Percentiles rank a stretch among this genome's conserved stretches.
Conservation (phyloP, 2,113 vertebrate genomes). For the Ranitomeya variabilis region DNA sequence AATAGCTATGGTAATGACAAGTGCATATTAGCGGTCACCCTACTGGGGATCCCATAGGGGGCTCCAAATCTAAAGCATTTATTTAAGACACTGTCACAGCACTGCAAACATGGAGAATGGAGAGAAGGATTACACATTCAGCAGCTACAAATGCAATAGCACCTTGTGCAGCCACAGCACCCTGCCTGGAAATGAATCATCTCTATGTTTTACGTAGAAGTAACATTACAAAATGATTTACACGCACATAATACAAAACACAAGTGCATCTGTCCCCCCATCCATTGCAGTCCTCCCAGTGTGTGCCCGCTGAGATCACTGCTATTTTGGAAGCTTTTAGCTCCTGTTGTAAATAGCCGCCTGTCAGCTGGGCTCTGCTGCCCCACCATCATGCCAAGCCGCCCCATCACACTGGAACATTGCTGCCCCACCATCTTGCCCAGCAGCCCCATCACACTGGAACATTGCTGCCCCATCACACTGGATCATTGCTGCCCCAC, state of each 20-base stretch:
- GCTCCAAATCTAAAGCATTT: neutral
- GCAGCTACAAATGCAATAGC: neutral
- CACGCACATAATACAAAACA: neutral
- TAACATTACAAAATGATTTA: neutral
- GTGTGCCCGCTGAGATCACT: neutral
- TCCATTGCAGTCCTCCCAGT: neutral
- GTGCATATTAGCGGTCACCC: neutral
- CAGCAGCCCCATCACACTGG: no score
- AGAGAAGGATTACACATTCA: neutral
- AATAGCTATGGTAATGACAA: neutral
- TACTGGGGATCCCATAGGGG: neutral
- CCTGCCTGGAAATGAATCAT: neutral
- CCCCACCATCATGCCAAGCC: neutral
- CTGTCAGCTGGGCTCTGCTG: constrained; percentile 30
- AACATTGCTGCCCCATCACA: no score
- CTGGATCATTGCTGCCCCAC: no score
- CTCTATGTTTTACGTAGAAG: neutral
- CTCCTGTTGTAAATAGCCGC: constrained; percentile 22
- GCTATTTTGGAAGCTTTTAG: constrained; percentile 24
- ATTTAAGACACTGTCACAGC: neutral
- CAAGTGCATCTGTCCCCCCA: neutral
- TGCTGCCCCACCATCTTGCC: no score
- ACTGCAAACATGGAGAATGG: no score
- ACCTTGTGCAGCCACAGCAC: neutral
- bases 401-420: no score